These are phyloP conservation scores for Drosophila borealis DNA, from an alignment of 2,888 invertebrate genomes.

Conservation along the genomic window DNA sequence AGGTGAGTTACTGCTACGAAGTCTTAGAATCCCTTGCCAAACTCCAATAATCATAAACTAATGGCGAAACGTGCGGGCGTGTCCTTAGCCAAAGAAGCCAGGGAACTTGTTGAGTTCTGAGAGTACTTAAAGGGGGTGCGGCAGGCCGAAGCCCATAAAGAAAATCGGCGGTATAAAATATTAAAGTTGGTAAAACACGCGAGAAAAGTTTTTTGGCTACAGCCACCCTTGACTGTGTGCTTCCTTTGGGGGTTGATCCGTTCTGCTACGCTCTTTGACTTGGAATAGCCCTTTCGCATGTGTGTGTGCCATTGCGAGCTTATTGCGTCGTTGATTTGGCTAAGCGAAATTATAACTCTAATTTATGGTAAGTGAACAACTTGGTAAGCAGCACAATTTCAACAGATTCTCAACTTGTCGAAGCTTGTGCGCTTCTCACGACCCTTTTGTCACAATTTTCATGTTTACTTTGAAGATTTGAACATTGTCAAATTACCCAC, in stretches of 20 bases:
- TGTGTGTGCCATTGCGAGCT: conserved; percentile 60
- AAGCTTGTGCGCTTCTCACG: conserved; percentile 48
- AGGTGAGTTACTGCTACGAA: conserved; percentile 70
- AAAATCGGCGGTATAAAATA: conserved; percentile 73
- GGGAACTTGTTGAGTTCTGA: conserved; percentile 67
- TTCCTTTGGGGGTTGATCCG: conserved; percentile 61
- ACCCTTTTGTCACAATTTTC: not conserved
- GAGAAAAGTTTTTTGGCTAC: conserved; percentile 68
- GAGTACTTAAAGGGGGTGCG: conserved; percentile 11
- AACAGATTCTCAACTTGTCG: not conserved
- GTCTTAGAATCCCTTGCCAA: conserved; percentile 25
- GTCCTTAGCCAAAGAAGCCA: conserved; percentile 45
- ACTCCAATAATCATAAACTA: conserved; percentile 70
- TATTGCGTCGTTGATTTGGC: conserved; percentile 79
- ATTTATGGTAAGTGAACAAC: conserved; percentile 69
- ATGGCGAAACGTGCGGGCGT: conserved; percentile 65
- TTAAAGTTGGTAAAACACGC: conserved; percentile 76
- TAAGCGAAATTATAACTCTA: conserved; percentile 75
- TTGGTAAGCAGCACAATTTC: conserved; percentile 15
- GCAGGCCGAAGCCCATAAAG: conserved; percentile 52
- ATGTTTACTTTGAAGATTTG: conserved; percentile 31
- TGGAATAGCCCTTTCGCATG: conserved; percentile 68
- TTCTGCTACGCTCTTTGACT: conserved; percentile 28
- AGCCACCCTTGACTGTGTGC: conserved; percentile 41
- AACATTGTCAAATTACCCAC: conserved; percentile 29